phyloP scores from a whole-genome alignment of 2,113 vertebrate genomes.

The Percina caprodes region DNA sequence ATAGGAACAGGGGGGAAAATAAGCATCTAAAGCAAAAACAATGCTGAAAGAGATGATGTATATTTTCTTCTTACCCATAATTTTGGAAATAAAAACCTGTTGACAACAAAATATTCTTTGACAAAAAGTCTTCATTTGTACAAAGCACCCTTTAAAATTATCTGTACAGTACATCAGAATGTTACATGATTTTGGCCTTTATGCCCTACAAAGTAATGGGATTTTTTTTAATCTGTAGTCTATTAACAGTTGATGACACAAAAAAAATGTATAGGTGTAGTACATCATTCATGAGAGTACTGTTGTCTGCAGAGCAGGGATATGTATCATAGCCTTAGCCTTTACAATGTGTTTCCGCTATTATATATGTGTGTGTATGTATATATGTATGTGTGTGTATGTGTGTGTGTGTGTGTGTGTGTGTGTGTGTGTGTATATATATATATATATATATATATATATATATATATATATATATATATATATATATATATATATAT shows the following conservation, averaged over 20 bases:
- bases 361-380: background rate
- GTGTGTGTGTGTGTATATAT: no score
- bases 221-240: background rate
- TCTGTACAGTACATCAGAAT: background rate
- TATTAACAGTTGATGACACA: background rate
- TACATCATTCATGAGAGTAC: background rate
- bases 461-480: conserved; percentile 14
- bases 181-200: background rate
- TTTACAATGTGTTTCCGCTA: conserved; percentile 48
- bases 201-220: background rate
- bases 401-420: no score
- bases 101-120: background rate
- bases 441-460: no score
- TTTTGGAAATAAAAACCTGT: background rate
- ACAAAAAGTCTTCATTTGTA: background rate
- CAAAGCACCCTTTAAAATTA: background rate
- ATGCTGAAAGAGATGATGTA: background rate
- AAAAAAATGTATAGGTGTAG: conserved; percentile 7
- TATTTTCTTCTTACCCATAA: background rate
- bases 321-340: conserved; percentile 27
- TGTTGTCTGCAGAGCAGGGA: conserved; percentile 19
- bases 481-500: conserved; percentile 7
- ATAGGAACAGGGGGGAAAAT: background rate
- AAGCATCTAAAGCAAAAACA: background rate
- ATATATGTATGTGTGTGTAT: no score